Percentiles rank a stretch among this genome's conserved stretches.
phyloP scores from a whole-genome alignment of 1,140 invertebrate genomes.

The Drosophila grimshawi region DNA sequence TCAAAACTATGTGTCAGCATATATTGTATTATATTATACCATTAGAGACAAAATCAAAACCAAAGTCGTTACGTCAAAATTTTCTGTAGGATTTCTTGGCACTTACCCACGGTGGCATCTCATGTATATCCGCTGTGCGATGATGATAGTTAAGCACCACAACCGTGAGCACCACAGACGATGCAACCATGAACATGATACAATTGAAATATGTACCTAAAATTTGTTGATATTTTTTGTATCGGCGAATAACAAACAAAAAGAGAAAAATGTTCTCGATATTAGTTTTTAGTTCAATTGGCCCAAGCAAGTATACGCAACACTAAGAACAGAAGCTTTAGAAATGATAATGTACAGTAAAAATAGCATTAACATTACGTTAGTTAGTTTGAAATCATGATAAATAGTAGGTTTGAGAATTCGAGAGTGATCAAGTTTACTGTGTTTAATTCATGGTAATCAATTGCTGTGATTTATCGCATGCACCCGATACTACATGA shows the following conservation, averaged over 20 bases:
- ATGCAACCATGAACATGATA: slow-evolving; percentile 99
- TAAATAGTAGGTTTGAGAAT: slow-evolving; percentile 55
- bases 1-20: too few species aligned
- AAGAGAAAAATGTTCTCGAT: slow-evolving; percentile 38
- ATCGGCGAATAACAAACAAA: slow-evolving; percentile 49
- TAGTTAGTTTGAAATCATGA: slow-evolving; percentile 57
- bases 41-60: too few species aligned
- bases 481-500: slow-evolving; percentile 34
- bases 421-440: slow-evolving; percentile 59
- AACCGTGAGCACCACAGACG: slow-evolving; percentile 98
- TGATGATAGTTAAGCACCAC: slow-evolving; percentile 99
- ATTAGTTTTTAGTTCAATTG: slow-evolving; percentile 50
- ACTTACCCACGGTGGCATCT: slow-evolving; percentile 98
- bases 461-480: slow-evolving; percentile 52
- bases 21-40: too few species aligned
- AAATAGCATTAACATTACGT: slow-evolving; percentile 65
- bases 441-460: slow-evolving; percentile 29
- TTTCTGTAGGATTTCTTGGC: neutral
- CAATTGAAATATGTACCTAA: slow-evolving; percentile 99
- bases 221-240: slow-evolving; percentile 14
- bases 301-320: slow-evolving; percentile 47
- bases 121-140: slow-evolving; percentile 97
- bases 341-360: slow-evolving; percentile 68
- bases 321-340: slow-evolving; percentile 70
- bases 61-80: neutral